Conservation (phyloP, 2,113 vertebrate species). For the Recurvirostra avosetta region DNA sequence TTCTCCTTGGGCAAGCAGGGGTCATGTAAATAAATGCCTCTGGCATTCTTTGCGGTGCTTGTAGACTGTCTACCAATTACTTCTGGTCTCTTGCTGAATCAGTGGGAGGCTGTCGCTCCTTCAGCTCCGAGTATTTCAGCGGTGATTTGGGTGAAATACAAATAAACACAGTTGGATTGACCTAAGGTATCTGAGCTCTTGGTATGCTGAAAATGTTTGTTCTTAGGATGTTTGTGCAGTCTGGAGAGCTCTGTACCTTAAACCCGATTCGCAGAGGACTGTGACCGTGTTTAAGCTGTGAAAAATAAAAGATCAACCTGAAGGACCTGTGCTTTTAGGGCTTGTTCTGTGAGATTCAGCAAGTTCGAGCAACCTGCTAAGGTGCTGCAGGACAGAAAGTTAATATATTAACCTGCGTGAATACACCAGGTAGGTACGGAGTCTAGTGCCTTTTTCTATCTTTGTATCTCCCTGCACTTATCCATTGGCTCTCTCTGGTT, state of each 20-base stretch:
- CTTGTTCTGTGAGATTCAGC: background rate
- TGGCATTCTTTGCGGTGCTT: slow-evolving; percentile 28
- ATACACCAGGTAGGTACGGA: background rate
- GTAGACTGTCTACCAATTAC: slow-evolving; percentile 14
- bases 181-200: slow-evolving; percentile 22
- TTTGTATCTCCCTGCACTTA: background rate
- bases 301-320: background rate
- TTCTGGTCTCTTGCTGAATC: slow-evolving; percentile 32
- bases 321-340: background rate
- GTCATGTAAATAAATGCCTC: slow-evolving; percentile 38
- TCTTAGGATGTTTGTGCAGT: slow-evolving; percentile 47
- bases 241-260: slow-evolving; percentile 24
- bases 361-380: background rate
- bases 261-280: background rate
- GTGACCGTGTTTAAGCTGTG: background rate
- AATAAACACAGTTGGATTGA: slow-evolving; percentile 35
- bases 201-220: slow-evolving; percentile 61
- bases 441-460: background rate
- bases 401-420: background rate
- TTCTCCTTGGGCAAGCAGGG: slow-evolving; percentile 17
- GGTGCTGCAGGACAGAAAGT: background rate
- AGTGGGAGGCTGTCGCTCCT: slow-evolving; percentile 26
- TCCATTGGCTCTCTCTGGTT: background rate
- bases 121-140: background rate
- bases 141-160: slow-evolving; percentile 7